A percentile compares a stretch with the other conserved stretches of the same genome.
Conservation (phyloP, 2,797 vertebrate species). For the Onychomys arenicola region DNA sequence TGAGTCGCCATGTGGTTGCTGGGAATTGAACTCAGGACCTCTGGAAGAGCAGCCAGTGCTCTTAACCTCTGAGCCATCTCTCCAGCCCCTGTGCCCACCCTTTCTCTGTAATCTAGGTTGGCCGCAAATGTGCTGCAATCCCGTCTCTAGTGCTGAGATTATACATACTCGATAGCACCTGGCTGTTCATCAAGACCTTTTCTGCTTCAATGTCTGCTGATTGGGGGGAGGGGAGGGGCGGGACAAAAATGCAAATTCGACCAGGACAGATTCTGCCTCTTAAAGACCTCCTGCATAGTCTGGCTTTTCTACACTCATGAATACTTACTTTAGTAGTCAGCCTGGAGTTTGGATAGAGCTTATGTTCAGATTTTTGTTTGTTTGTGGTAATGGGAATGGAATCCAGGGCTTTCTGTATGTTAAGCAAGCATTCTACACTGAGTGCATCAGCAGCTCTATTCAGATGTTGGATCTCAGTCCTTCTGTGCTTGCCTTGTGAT, state of each 20-base stretch:
- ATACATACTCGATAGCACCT: neutral
- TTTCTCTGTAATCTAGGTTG: neutral
- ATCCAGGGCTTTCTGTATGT: neutral
- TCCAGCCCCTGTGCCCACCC: too few species aligned
- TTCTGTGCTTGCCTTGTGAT: neutral
- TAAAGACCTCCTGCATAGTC: neutral
- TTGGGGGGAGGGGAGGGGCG: rapidly evolving
- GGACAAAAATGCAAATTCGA: neutral
- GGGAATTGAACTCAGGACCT: too few species aligned
- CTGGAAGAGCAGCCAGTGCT: too few species aligned
- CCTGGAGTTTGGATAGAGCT: neutral
- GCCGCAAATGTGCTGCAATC: neutral
- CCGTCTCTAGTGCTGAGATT: neutral
- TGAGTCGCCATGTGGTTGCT: too few species aligned
- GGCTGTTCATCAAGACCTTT: neutral
- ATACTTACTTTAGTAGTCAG: neutral
- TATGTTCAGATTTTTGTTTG: neutral
- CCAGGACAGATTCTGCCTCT: neutral
- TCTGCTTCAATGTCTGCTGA: neutral
- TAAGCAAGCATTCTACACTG: neutral
- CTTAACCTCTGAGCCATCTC: too few species aligned
- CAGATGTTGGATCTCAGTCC: neutral
- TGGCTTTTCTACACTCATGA: neutral
- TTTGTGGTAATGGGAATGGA: neutral
- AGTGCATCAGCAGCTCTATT: too few species aligned